phyloP scores from a whole-genome alignment of 2,113 vertebrate species.

The Phaethornis superciliosus region DNA sequence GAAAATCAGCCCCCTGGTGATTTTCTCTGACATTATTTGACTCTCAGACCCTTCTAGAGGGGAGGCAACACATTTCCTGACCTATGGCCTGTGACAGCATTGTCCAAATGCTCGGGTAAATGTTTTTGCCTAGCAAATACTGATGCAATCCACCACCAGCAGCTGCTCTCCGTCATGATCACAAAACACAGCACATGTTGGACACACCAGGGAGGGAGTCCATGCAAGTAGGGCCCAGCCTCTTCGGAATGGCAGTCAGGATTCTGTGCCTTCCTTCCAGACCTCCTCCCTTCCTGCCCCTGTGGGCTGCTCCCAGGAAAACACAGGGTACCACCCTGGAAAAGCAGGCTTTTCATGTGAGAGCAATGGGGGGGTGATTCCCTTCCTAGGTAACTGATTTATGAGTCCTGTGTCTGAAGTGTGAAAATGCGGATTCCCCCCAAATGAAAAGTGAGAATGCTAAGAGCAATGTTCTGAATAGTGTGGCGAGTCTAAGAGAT shows the following conservation, averaged over 20 bases:
- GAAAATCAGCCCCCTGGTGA: slow-evolving; percentile 18
- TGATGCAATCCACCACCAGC: slow-evolving; percentile 14
- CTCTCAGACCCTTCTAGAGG: not conserved
- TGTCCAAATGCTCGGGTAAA: not conserved
- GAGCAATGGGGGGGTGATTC: rapidly evolving
- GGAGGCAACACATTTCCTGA: slow-evolving; percentile 38
- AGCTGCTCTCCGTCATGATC: not conserved
- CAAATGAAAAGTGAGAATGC: not conserved
- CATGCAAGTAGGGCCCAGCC: too few species aligned
- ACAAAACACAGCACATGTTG: rapidly evolving
- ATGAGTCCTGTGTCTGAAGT: not conserved
- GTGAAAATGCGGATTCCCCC: not conserved
- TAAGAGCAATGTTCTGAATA: not conserved
- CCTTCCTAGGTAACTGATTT: not conserved
- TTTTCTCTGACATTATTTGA: not conserved
- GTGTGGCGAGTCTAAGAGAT: not conserved
- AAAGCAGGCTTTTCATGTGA: not conserved
- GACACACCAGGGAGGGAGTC: not conserved
- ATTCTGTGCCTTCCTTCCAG: not conserved
- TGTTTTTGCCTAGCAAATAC: slow-evolving; percentile 5
- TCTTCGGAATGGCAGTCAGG: not conserved
- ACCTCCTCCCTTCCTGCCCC: not conserved
- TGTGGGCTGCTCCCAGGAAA: not conserved
- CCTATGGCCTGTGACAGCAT: not conserved
- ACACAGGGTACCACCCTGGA: not conserved